Evolutionary conservation across 2,113 vertebrate genomes (phyloP), one percentile per base, ranked within the genome.

Genomic region (Microcebus murinus): DNA sequence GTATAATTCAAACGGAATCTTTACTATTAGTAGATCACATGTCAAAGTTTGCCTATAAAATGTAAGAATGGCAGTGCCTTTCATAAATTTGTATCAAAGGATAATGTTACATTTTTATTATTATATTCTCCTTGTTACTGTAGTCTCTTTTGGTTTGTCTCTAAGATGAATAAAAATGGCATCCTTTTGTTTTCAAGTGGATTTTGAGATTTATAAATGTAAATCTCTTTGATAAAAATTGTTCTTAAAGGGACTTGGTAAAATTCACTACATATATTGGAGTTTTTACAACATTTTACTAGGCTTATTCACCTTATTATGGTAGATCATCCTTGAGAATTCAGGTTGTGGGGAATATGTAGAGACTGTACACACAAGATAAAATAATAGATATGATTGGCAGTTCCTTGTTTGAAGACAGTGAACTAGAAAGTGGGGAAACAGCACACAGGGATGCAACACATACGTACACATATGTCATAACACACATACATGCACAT

Each of bases 291-390:
- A 74, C 11, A 87, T 84, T 83, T 87, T 88, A 55, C 13, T 84
- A 31, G 9, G 34, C 4, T 95, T 91, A 82, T 45, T 73, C 23
- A 95, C 94, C 94, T 81, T 90, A 65, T 83, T 61, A 17, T 65
- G 65, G 12, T 73, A 25, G 7, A 70, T 83, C 48, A 80, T 79
- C 91, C 36, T 91, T 89, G 36, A 89, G 57, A 82, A 61, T 71
- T 36, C 36, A 94, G 20, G 2, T 55, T 91, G 3, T 80, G 36
- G 29, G 5, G 68, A 0, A 57, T 76, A 4, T 91, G 12, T 86
- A 68, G 68, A 87, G 48, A n/a, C 25, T 86, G 10, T n/a, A 48
- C 42, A 93, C 0, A 84, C 14, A 92, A 74, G n/a, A 34, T 90
- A 95, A 85, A 87, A 76, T 82, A 87, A 39, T 90, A 80, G 4